Percentiles rank a stretch among this genome's conserved stretches.
phyloP scores from a whole-genome alignment of 2,113 vertebrate species.

The Coptodon rendalli region DNA sequence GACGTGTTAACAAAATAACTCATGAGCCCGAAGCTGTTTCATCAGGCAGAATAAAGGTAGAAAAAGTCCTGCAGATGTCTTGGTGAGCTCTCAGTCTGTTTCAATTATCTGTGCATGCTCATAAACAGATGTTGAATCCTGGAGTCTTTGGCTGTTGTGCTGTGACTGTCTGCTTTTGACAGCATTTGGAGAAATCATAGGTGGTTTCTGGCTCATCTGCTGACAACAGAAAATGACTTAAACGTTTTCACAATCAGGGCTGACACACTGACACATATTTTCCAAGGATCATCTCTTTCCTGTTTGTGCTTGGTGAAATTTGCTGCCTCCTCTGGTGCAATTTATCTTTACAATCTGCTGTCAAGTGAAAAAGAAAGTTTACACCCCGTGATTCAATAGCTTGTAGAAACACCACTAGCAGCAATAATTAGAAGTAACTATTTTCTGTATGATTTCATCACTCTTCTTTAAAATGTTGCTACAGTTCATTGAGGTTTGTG shows the following conservation, averaged over 20 bases:
- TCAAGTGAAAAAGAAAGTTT: background rate
- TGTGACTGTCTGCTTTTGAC: background rate
- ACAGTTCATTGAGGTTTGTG: background rate
- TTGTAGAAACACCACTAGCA: background rate
- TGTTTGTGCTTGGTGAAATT: background rate
- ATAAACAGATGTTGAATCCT: background rate
- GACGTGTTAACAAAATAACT: background rate
- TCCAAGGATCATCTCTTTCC: background rate
- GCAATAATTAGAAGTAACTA: background rate
- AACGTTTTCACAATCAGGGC: background rate
- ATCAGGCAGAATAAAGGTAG: background rate
- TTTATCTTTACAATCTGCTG: background rate
- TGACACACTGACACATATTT: constrained; percentile 13
- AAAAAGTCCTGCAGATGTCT: background rate
- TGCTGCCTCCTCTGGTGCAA: background rate
- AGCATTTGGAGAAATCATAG: background rate
- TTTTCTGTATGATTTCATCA: background rate
- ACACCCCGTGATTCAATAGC: background rate
- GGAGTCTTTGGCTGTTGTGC: background rate
- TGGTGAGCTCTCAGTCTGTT: background rate
- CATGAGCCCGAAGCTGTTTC: background rate
- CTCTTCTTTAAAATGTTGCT: background rate
- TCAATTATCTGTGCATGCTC: background rate
- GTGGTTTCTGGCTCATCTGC: background rate
- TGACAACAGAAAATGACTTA: background rate